These are phyloP conservation scores for Sebastes jordani DNA, from an alignment of 2,797 vertebrate species.

Conservation along the genomic window DNA sequence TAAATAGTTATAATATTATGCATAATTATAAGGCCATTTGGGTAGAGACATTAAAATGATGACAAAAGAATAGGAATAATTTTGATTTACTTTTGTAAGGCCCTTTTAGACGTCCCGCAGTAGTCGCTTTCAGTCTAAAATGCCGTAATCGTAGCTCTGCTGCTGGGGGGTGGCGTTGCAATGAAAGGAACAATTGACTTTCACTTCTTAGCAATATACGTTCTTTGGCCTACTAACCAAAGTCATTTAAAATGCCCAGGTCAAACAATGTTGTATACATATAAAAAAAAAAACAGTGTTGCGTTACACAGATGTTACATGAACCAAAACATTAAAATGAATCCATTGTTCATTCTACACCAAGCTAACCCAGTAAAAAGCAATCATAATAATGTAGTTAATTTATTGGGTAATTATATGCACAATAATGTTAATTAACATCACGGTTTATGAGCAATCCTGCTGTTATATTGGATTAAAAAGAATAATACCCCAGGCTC, in stretches of 20 bases:
- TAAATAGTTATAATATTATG: no score
- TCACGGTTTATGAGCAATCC: neutral
- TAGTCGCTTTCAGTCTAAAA: no score
- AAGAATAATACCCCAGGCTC: neutral
- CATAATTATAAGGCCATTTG: no score
- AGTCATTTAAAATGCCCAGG: neutral
- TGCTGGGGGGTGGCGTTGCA: no score
- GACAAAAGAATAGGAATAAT: no score
- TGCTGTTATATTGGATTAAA: neutral
- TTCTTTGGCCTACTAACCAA: neutral
- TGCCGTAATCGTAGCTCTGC: accelerated
- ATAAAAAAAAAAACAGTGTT: neutral
- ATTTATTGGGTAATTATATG: neutral
- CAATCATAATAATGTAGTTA: neutral
- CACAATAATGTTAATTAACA: neutral
- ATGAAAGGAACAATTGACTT: no score
- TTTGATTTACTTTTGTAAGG: no score
- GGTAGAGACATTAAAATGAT: no score
- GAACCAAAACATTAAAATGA: neutral
- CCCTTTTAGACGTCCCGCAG: no score
- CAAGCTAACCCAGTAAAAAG: neutral
- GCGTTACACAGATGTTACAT: neutral
- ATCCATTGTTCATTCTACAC: neutral
- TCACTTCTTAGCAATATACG: no score
- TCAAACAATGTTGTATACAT: neutral